Evolutionary conservation across 2,113 vertebrate species (phyloP), one percentile per base, ranked within the genome.

Genomic region (Burhinus bistriatus): DNA sequence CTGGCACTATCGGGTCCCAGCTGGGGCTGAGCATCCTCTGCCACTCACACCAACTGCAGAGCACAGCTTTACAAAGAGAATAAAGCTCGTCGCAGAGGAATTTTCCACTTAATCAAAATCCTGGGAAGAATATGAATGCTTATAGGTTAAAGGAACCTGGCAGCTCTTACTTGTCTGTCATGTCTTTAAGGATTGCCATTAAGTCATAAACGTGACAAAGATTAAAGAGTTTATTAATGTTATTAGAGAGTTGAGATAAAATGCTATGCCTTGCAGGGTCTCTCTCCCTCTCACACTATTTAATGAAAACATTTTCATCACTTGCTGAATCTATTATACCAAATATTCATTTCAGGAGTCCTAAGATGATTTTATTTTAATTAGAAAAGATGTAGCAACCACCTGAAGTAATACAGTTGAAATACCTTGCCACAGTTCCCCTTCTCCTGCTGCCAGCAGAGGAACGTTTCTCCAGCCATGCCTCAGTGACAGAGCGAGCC

Each of bases 281-380:
- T 97, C 97, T 97, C 92, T 97, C 90, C 80, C 64, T 90, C 93
- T 95, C 81, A 95, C 94, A 72, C 94, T 93, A 82, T 96, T 98
- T 98, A 98, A 98, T 98, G 97, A 98, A 98, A 98, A 98, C 96
- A 98, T 98, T 97, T 98, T 98, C 98, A 98, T 98, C 98, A 98
- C 95, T 97, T 97, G 97, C 97, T 93, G 95, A 97, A 97, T 98
- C 97, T 97, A 97, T 98, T 98, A 98, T 88, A 90, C 92, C 90
- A 96, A 97, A 93, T 97, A 96, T 97, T 98, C 97, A 96, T 97
- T 98, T 98, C 97, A 96, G 92, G 95, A 97, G 75, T 97, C 96
- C 96, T 97, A 91, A 92, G 95, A 98, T 96, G 89, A 97, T 98
- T 97, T 98, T 88, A 96, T 96, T 98, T 98, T 98, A 98, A 98